Evolutionary conservation across 2,888 invertebrate genomes (phyloP).

Genomic region (Pherbina coryleti): DNA sequence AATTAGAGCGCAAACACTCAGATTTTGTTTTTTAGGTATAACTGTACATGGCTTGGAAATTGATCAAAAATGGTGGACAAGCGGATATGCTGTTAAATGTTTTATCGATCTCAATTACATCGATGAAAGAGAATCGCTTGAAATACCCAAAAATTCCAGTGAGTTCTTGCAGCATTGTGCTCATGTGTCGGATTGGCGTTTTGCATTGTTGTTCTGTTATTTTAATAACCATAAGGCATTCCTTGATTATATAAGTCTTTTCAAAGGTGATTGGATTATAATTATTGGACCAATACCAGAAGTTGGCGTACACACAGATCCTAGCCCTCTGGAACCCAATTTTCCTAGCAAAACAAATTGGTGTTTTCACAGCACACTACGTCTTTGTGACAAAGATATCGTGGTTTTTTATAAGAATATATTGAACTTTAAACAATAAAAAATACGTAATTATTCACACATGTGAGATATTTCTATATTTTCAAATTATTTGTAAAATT

Average conservation of each 20-base stretch:
- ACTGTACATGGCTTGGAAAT: slow-evolving; percentile 79
- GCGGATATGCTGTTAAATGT: slow-evolving; percentile 79
- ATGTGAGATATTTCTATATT: slow-evolving; percentile 31
- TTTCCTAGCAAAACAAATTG: slow-evolving; percentile 71
- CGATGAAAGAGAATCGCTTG: slow-evolving; percentile 57
- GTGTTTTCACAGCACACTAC: slow-evolving; percentile 72
- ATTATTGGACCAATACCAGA: slow-evolving; percentile 80
- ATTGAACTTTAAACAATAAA: neutral
- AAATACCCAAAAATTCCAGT: slow-evolving; percentile 52
- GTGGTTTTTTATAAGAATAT: slow-evolving; percentile 74
- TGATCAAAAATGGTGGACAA: slow-evolving; percentile 85
- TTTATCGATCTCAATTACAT: slow-evolving; percentile 78
- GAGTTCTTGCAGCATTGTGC: slow-evolving; percentile 70
- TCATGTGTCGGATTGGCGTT: slow-evolving; percentile 50
- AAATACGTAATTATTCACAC: slow-evolving; percentile 5
- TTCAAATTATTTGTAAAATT: neutral
- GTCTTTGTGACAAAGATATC: slow-evolving; percentile 76
- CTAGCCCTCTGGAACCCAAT: slow-evolving; percentile 76
- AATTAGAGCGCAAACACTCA: neutral
- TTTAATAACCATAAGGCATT: slow-evolving; percentile 83
- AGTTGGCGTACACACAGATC: slow-evolving; percentile 78
- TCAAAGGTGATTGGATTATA: slow-evolving; percentile 76
- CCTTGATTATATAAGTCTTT: slow-evolving; percentile 75
- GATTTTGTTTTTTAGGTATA: slow-evolving; percentile 71
- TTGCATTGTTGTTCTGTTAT: slow-evolving; percentile 82